Evolutionary conservation across 2,888 invertebrate genomes (phyloP).

Genomic region (Drosophila formosana): DNA sequence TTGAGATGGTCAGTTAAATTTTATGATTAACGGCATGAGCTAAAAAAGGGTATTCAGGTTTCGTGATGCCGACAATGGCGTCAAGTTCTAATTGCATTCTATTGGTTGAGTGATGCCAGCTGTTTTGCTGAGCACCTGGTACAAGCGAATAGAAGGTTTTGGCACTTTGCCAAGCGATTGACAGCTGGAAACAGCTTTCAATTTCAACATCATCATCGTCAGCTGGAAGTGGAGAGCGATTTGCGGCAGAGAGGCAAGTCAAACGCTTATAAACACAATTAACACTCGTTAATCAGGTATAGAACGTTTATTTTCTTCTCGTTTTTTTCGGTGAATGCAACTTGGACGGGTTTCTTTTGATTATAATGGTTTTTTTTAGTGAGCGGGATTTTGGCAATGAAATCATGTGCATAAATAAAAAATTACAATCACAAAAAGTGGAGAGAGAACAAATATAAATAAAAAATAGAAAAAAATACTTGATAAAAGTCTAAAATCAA

Average conservation of each 20-base stretch:
- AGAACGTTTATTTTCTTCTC: slow-evolving; percentile 12
- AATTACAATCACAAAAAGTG: slow-evolving; percentile 1
- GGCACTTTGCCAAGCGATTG: slow-evolving; percentile 61
- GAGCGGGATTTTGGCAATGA: slow-evolving; percentile 39
- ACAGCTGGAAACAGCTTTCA: slow-evolving; percentile 70
- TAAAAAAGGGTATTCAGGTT: slow-evolving; percentile 19
- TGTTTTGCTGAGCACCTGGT: slow-evolving; percentile 69
- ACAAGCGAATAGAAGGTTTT: slow-evolving; percentile 58
- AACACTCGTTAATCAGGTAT: slow-evolving; percentile 33
- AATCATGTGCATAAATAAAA: slow-evolving; percentile 57
- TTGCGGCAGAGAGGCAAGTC: slow-evolving; percentile 1
- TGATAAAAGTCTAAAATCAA: slow-evolving; percentile 50
- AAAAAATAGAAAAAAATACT: slow-evolving; percentile 5
- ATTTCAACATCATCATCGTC: slow-evolving; percentile 49
- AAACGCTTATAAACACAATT: slow-evolving; percentile 24
- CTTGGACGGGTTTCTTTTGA: slow-evolving; percentile 29
- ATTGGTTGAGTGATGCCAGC: slow-evolving; percentile 22
- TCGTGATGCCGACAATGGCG: not conserved
- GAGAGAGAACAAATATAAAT: slow-evolving; percentile 20
- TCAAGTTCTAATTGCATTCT: slow-evolving; percentile 28
- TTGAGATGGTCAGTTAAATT: not conserved
- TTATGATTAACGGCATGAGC: too few species aligned
- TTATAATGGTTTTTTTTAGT: slow-evolving; percentile 19
- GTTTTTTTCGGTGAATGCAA: slow-evolving; percentile 20
- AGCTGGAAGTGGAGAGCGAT: slow-evolving; percentile 11